phyloP scores from a whole-genome alignment of 2,888 invertebrate genomes.

The Gandaritis pyraliata region DNA sequence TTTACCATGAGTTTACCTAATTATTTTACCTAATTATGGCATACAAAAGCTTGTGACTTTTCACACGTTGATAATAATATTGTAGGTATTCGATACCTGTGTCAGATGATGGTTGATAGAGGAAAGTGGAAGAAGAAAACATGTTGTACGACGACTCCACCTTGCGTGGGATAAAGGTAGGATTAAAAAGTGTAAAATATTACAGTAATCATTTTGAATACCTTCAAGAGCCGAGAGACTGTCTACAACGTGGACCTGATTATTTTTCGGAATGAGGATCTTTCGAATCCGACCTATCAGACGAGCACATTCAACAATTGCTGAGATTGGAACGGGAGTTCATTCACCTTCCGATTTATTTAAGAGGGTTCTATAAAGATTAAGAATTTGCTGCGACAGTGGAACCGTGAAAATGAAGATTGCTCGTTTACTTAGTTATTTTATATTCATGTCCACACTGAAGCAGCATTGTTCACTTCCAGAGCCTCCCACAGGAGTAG shows the following conservation, averaged over 20 bases:
- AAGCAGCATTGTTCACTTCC: conserved; percentile 67
- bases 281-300: conserved; percentile 39
- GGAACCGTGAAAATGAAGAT: conserved; percentile 37
- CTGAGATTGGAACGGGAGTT: conserved; percentile 41
- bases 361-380: conserved; percentile 46
- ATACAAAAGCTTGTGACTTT: too few relatives aligned
- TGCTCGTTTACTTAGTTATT: conserved; percentile 30
- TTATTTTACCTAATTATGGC: too few relatives aligned
- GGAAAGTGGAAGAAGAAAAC: too few relatives aligned
- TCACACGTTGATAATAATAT: too few relatives aligned
- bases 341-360: conserved; percentile 45
- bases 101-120: too few relatives aligned
- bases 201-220: conserved; percentile 22
- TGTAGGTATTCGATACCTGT: too few relatives aligned
- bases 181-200: conserved; percentile 25
- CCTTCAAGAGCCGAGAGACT: conserved; percentile 20
- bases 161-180: too few relatives aligned
- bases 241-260: conserved; percentile 35
- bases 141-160: too few relatives aligned
- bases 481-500: conserved; percentile 30
- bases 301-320: conserved; percentile 44
- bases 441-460: conserved; percentile 47
- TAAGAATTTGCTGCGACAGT: conserved; percentile 45
- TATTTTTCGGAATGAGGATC: conserved; percentile 39
- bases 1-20: too few relatives aligned